A percentile compares a stretch with the other conserved stretches of the same genome.
Conservation (phyloP, 2,113 vertebrate species). For the Oreochromis niloticus region DNA sequence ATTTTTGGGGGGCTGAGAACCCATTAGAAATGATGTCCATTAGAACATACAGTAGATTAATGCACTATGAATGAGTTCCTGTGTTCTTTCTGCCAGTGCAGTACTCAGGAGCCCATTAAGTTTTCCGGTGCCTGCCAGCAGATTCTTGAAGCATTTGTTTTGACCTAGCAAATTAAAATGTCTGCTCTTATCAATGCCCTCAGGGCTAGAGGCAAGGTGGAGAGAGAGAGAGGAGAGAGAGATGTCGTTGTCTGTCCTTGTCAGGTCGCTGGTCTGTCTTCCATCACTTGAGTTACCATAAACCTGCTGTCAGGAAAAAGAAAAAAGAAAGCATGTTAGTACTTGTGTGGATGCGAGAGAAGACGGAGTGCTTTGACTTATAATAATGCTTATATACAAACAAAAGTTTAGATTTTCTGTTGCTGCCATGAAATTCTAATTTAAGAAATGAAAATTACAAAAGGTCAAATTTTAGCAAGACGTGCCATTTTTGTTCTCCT, state of each 20-base stretch:
- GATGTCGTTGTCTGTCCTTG: conserved; percentile 52
- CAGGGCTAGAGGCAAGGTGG: not conserved
- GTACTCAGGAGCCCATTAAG: conserved; percentile 44
- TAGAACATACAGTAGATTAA: conserved; percentile 22
- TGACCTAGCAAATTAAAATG: conserved; percentile 65
- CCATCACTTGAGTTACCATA: conserved; percentile 18
- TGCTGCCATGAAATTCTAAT: not conserved
- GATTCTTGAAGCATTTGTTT: conserved; percentile 57
- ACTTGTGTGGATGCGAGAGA: not conserved
- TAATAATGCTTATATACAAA: not conserved
- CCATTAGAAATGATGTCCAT: conserved; percentile 25
- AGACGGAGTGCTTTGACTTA: not conserved
- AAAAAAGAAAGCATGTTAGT: not conserved
- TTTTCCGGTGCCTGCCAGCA: conserved; percentile 32
- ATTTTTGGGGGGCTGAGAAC: not conserved
- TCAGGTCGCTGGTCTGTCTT: conserved; percentile 25
- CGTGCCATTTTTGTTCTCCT: not conserved
- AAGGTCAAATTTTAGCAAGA: not conserved
- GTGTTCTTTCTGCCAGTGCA: conserved; percentile 1
- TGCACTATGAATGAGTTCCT: conserved; percentile 4
- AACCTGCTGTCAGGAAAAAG: conserved; percentile 24
- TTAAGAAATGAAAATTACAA: not conserved
- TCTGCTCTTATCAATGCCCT: conserved; percentile 64
- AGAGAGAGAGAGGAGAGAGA: not conserved
- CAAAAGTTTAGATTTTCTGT: not conserved